Percentiles rank a stretch among this genome's conserved stretches.
These are phyloP conservation scores for Nemapogon koenigi DNA, from an alignment of 2,888 invertebrate species.

Conservation along the genomic window DNA sequence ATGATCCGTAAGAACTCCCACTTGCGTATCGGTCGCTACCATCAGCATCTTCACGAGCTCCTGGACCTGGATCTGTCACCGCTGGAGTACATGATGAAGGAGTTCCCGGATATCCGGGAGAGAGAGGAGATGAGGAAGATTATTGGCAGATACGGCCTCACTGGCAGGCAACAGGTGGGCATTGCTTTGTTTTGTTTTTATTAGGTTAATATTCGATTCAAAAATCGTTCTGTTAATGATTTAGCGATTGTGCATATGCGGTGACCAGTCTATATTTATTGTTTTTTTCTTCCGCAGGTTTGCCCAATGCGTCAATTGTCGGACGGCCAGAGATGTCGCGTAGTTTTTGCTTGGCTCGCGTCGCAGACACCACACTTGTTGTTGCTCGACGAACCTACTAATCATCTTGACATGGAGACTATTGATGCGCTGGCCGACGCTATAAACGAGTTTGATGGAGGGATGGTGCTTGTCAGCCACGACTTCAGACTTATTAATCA, in stretches of 20 bases:
- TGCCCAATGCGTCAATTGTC: slow-evolving; percentile 94
- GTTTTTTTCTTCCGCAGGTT: no score
- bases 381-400: slow-evolving; percentile 83
- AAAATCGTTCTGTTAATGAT: no score
- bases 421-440: slow-evolving; percentile 98
- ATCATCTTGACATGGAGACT: slow-evolving; percentile 97
- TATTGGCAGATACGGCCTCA: slow-evolving; percentile 96
- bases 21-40: slow-evolving; percentile 95
- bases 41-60: slow-evolving; percentile 97
- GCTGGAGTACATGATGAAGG: slow-evolving; percentile 97
- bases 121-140: slow-evolving; percentile 99
- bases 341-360: slow-evolving; percentile 98
- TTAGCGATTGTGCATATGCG: no score
- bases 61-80: slow-evolving; percentile 94
- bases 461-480: slow-evolving; percentile 99
- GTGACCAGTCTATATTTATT: no score
- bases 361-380: slow-evolving; percentile 97
- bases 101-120: slow-evolving; percentile 96
- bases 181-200: no score
- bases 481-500: slow-evolving; percentile 99
- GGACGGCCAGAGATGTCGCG: slow-evolving; percentile 97
- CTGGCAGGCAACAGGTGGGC: slow-evolving; percentile 92
- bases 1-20: slow-evolving; percentile 99
- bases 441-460: slow-evolving; percentile 96
- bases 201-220: no score